A percentile compares a stretch with the other conserved stretches of the same genome.
These are phyloP conservation scores for Bungarus multicinctus DNA, from an alignment of 2,113 vertebrate genomes.

Conservation along the genomic window DNA sequence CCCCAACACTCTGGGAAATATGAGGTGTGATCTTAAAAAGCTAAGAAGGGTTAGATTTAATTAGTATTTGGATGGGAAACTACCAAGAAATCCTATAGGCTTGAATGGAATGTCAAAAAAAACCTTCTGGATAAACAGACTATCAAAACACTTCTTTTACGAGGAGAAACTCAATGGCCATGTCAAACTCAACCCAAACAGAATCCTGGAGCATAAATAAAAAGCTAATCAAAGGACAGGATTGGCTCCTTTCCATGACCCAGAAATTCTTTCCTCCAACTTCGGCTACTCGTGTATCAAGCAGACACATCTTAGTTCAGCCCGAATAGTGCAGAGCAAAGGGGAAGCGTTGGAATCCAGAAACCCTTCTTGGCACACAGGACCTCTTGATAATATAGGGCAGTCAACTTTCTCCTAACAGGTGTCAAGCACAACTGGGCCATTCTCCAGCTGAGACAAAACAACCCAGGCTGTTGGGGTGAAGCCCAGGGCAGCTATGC, in stretches of 20 bases:
- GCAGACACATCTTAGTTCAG: background rate
- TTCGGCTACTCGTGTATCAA: background rate
- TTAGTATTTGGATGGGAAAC: background rate
- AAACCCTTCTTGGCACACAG: background rate
- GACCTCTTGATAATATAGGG: background rate
- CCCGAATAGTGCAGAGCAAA: background rate
- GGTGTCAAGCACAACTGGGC: slow-evolving; percentile 15
- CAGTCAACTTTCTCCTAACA: background rate
- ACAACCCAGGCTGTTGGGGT: slow-evolving; percentile 17
- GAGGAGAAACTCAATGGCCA: background rate
- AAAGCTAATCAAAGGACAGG: background rate
- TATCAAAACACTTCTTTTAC: background rate
- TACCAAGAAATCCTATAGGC: background rate
- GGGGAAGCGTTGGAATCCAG: background rate
- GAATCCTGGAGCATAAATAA: background rate
- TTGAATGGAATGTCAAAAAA: background rate
- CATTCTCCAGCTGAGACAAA: slow-evolving; percentile 20
- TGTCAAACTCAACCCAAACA: background rate
- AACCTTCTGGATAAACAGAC: background rate
- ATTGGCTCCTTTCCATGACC: background rate
- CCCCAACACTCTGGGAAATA: background rate
- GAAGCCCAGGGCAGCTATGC: slow-evolving; percentile 18
- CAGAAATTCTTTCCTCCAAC: background rate
- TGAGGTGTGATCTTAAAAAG: background rate
- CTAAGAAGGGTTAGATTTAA: background rate